These are phyloP conservation scores for Ferrisia virgata DNA, from an alignment of 2,888 invertebrate genomes.

Conservation along the genomic window DNA sequence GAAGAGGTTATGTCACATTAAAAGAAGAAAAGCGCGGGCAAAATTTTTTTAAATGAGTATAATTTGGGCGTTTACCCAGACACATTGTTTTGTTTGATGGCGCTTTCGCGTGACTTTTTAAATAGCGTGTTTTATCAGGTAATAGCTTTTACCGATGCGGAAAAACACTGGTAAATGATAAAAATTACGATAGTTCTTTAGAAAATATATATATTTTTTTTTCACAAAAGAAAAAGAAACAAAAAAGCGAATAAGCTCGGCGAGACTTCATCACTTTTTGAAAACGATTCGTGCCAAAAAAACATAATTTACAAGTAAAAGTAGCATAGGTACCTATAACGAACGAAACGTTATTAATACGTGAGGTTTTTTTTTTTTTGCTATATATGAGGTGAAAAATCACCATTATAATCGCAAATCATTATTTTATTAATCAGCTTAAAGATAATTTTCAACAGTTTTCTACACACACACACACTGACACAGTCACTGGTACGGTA, in stretches of 20 bases:
- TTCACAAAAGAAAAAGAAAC: background rate
- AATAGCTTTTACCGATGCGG: slow-evolving; percentile 26
- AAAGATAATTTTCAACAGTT: background rate
- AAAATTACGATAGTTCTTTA: slow-evolving; percentile 28
- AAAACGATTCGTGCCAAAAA: background rate
- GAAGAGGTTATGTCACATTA: slow-evolving; percentile 10
- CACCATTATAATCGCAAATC: background rate
- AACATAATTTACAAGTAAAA: slow-evolving; percentile 6
- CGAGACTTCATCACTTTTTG: background rate
- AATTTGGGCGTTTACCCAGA: slow-evolving; percentile 30
- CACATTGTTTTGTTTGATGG: slow-evolving; percentile 30
- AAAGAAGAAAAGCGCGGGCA: slow-evolving; percentile 2
- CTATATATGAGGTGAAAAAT: background rate
- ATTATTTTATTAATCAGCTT: background rate
- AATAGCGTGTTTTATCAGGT: slow-evolving; percentile 30
- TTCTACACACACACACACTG: background rate
- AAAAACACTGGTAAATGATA: slow-evolving; percentile 30
- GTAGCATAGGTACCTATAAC: too few species aligned
- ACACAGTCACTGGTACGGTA: too few species aligned
- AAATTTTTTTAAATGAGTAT: slow-evolving; percentile 16
- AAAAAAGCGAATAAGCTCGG: background rate
- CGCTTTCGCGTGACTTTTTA: slow-evolving; percentile 30
- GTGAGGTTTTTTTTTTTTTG: background rate
- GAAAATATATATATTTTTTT: background rate
- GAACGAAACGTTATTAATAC: background rate